Conservation (phyloP, 53 echinoderm and acorn worm species). For the Astropecten irregularis region DNA sequence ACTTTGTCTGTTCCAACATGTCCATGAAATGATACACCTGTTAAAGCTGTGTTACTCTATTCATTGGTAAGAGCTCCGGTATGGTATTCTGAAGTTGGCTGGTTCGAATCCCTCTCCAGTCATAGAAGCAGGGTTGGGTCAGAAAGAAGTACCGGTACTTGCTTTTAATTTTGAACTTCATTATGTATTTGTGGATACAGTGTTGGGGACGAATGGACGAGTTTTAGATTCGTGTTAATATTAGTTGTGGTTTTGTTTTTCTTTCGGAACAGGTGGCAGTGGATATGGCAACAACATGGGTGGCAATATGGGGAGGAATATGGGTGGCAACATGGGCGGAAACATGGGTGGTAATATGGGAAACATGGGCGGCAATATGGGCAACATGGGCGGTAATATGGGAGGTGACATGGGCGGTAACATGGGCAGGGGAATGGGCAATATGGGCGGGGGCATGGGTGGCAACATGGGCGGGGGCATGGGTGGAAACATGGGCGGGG, state of each 20-base stretch:
- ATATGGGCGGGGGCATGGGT: constrained; percentile 19
- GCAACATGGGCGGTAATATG: constrained; percentile 29
- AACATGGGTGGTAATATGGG: constrained; percentile 35
- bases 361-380: constrained; percentile 12
- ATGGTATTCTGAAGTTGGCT: too few species aligned
- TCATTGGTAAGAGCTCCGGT: too few species aligned
- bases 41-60: too few species aligned
- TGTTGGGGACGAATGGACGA: too few species aligned
- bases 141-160: too few species aligned
- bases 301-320: constrained; percentile 12
- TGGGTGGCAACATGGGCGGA: constrained; percentile 20
- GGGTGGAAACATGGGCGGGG: constrained; percentile 6
- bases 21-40: too few species aligned
- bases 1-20: too few species aligned
- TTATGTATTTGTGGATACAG: too few species aligned
- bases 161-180: too few species aligned
- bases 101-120: too few species aligned
- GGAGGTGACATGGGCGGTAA: constrained; percentile 40
- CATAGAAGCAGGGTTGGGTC: too few species aligned
- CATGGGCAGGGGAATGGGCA: constrained; percentile 43
- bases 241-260: not conserved
- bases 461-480: constrained; percentile 8
- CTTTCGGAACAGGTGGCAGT: constrained; percentile 5
- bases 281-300: constrained; percentile 33
- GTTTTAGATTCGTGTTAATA: too few species aligned